Conservation (phyloP, 2,888 invertebrate genomes). For the Tinea pellionella region DNA sequence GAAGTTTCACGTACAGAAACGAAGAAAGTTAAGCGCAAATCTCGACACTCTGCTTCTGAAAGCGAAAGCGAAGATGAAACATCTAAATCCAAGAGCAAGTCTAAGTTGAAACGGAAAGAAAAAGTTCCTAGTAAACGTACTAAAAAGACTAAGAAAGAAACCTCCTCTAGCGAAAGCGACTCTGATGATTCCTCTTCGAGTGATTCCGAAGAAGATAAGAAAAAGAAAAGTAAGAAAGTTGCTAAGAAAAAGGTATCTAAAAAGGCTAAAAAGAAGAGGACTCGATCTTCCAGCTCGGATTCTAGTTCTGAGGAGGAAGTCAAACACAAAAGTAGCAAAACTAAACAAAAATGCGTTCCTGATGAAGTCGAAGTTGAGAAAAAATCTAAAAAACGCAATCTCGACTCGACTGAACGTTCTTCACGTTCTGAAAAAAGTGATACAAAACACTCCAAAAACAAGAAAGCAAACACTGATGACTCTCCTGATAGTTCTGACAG, state of each 20-base stretch:
- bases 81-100: slow-evolving; percentile 50
- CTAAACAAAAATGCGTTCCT: slow-evolving; percentile 60
- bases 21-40: slow-evolving; percentile 64
- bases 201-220: slow-evolving; percentile 61
- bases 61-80: slow-evolving; percentile 57
- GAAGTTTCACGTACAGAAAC: slow-evolving; percentile 35
- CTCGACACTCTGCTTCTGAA: slow-evolving; percentile 61
- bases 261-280: slow-evolving; percentile 55
- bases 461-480: slow-evolving; percentile 53
- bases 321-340: slow-evolving; percentile 54
- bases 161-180: slow-evolving; percentile 61
- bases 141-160: slow-evolving; percentile 60
- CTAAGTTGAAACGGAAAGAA: slow-evolving; percentile 62
- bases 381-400: slow-evolving; percentile 49
- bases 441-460: slow-evolving; percentile 38
- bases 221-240: slow-evolving; percentile 61
- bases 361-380: slow-evolving; percentile 58
- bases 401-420: slow-evolving; percentile 49
- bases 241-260: slow-evolving; percentile 58
- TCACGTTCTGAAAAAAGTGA: slow-evolving; percentile 47
- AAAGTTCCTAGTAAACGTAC: slow-evolving; percentile 68
- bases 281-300: slow-evolving; percentile 60
- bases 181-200: slow-evolving; percentile 63
- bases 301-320: slow-evolving; percentile 65
- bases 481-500: slow-evolving; percentile 57